Evolutionary conservation across 2,797 vertebrate species (phyloP), one percentile per base, ranked within the genome.

Genomic region (Lagodon rhomboides): DNA sequence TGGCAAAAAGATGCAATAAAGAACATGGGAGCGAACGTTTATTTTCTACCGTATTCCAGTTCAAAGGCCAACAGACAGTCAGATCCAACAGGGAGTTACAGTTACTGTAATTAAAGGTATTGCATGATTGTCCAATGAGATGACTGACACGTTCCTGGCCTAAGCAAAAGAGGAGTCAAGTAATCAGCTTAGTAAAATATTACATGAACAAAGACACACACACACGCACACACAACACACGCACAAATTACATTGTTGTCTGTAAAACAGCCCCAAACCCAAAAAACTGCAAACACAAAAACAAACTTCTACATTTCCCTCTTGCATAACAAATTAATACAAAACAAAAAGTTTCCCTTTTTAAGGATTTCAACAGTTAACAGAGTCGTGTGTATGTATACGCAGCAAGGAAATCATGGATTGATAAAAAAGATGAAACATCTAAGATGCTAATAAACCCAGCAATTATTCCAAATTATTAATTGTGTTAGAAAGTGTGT

Each of bases 1-100:
- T 16, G 27, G 44, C 41, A 62, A 51, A 15, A 68, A 62, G 41
- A 58, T 51, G 7, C 20, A 67, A 27, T 13, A n/a, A 61, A 18
- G 15, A 59, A 41, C 30, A 51, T 43, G 7, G 34, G 82, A 85
- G 85, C 92, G 87, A 76, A 84, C 51, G 54, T 97, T 97, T 96
- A 96, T 96, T 96, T 93, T 93, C 84, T 91, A 82, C 43, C 64
- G 41, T 55, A 83, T 87, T 93, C 63, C 93, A 95, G 90, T 92
- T 94, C 87, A 95, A 84, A 85, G 72, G 87, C 88, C 73, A 92
- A 82, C 73, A 61, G 66, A 79, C 85, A 93, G 50, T 10, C 74
- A 84, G 77, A 73, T 80, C 68, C 82, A 55, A 84, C 9, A 38
- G 38, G 10, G 38, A 82, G 51, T 61, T 55, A 59, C 27, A 18